A percentile compares a stretch with the other conserved stretches of the same genome.
phyloP scores from a whole-genome alignment of 2,113 vertebrate species.

The Hyla sarda region DNA sequence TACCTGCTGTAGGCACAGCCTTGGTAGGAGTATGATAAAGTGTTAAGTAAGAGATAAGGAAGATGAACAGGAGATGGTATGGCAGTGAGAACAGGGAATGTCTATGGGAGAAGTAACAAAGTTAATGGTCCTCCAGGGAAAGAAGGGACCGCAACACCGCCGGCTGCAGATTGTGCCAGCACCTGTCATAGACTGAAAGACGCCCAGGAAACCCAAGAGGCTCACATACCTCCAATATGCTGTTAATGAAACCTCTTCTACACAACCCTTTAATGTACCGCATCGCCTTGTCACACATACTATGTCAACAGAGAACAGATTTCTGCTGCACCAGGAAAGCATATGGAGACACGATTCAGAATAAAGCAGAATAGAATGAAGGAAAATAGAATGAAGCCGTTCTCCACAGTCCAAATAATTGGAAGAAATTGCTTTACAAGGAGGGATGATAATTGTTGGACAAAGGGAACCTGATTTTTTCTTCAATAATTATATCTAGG shows the following conservation, averaged over 20 bases:
- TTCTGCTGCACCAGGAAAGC: neutral
- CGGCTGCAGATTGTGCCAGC: slow-evolving; percentile 34
- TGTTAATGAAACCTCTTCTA: slow-evolving; percentile 11
- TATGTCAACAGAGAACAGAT: neutral
- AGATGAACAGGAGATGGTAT: slow-evolving; percentile 19
- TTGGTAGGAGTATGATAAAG: neutral
- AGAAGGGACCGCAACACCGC: slow-evolving; percentile 10
- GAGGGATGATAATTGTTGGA: neutral
- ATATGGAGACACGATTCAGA: neutral
- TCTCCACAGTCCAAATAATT: neutral
- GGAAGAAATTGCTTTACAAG: neutral
- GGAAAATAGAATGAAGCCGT: neutral
- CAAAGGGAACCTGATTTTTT: neutral
- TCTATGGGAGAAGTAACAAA: neutral
- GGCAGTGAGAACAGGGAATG: neutral
- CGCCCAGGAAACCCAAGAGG: slow-evolving; percentile 25
- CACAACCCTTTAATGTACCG: neutral
- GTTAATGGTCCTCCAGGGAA: slow-evolving; percentile 30
- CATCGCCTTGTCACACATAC: slow-evolving; percentile 1
- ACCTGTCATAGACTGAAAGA: slow-evolving; percentile 40
- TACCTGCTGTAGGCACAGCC: neutral
- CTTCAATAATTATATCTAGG: slow-evolving; percentile 3
- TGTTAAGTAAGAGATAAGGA: neutral
- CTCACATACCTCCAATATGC: neutral
- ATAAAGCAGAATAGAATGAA: neutral